Base-by-base conservation (phyloP, 2,113 vertebrate genomes). In the Cranoglanis bouderius region DNA sequence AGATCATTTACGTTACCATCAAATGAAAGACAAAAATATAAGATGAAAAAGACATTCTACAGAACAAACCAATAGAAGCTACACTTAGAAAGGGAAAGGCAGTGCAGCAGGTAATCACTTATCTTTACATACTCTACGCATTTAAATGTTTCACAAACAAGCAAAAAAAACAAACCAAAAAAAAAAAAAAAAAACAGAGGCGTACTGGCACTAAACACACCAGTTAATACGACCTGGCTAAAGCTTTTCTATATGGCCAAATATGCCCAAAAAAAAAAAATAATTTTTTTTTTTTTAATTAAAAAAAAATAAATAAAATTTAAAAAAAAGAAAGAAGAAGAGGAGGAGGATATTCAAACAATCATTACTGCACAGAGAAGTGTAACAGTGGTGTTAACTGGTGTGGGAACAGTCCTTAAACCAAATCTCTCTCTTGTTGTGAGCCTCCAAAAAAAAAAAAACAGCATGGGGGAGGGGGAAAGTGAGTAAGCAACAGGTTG, bases 181-280 rank as follows among this genome's bases (percentile, higher is more conserved):
- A 65, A 88, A 93, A 93, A 86, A 92, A 91, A 92, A 89, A 94
- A 70, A 14, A 6, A 83, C 51, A 16, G 2, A 6, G 8, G 85
- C 90, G 90, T 84, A 61, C 87, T 53, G 85, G 82, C 40, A 86
- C 85, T 70, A 80, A 86, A 90, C 32, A 87, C 59, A 87, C 46
- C 86, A 87, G 77, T 87, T 82, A 87, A 87, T 70, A 40, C 13
- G 2, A 67, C 46, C 24, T 32, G 21, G 24, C 46, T 35, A 2
- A 63, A 65, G 12, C n/a, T 46, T 59, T 32, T 35, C 24, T 26
- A 14, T 63, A 88, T 2, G 19, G 43, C 16, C 24, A 55, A 89
- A 83, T 38, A 16, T n/a, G 29, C 32, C 32, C 0, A 91, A 55
- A 32, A 75, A 51, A 49, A 63, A 46, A 38, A n/a, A n/a, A n/a